These are phyloP conservation scores for Frieseomelitta varia DNA, from an alignment of 1,140 invertebrate species.

Conservation along the genomic window DNA sequence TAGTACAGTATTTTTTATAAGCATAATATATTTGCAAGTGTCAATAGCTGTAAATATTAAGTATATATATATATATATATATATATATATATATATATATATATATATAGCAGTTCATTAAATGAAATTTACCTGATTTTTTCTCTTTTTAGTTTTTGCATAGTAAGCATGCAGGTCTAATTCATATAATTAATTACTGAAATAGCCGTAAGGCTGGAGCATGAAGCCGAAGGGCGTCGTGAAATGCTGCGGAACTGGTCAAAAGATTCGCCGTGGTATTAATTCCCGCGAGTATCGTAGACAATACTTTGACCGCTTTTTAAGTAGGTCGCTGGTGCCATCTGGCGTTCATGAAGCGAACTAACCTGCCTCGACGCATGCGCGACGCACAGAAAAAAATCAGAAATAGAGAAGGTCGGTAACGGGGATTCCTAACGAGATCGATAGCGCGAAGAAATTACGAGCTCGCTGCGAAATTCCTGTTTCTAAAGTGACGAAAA, in stretches of 20 bases:
- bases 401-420: constrained; percentile 51
- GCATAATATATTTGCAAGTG: too few species aligned
- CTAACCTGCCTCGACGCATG: constrained; percentile 59
- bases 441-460: constrained; percentile 47
- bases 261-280: constrained; percentile 51
- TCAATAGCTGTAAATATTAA: background rate
- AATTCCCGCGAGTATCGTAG: constrained; percentile 38
- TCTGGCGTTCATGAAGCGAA: constrained; percentile 63
- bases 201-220: background rate
- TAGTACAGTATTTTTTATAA: too few species aligned
- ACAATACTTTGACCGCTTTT: constrained; percentile 72
- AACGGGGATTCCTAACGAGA: constrained; percentile 58
- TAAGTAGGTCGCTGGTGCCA: constrained; percentile 73
- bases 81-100: background rate
- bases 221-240: background rate
- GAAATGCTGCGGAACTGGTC: constrained; percentile 19
- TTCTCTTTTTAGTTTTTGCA: background rate
- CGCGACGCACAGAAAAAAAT: constrained; percentile 45
- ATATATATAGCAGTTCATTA: background rate
- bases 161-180: background rate
- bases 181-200: background rate
- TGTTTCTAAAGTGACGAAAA: constrained; percentile 10
- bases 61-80: background rate
- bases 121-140: background rate
- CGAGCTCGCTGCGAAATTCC: background rate